phyloP scores from a whole-genome alignment of 2,888 invertebrate genomes.

The Plutella xylostella region DNA sequence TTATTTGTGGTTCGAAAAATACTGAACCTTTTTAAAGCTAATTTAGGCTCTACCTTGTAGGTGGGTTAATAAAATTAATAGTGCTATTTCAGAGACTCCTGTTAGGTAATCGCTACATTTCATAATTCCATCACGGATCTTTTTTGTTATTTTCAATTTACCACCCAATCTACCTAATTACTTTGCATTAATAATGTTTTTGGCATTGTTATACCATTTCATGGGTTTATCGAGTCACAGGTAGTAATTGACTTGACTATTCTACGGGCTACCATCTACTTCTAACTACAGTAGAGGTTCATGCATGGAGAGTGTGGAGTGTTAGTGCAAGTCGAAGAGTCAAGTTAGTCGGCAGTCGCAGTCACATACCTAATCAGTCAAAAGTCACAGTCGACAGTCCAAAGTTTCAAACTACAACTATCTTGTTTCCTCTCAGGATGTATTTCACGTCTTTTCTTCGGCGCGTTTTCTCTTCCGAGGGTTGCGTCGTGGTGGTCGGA shows the following conservation, averaged over 20 bases:
- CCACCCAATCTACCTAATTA: not conserved
- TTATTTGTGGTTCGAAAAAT: no score
- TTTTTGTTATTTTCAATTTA: not conserved
- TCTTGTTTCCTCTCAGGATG: constrained; percentile 61
- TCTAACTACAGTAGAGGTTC: constrained; percentile 4
- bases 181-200: no score
- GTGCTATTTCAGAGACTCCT: not conserved
- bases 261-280: not conserved
- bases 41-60: no score
- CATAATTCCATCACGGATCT: not conserved
- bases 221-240: no score
- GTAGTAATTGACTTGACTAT: not conserved
- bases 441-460: constrained; percentile 52
- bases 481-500: constrained; percentile 25
- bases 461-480: constrained; percentile 30
- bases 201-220: no score
- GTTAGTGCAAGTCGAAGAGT: constrained; percentile 4
- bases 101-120: not conserved
- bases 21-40: no score
- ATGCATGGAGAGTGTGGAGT: constrained; percentile 4
- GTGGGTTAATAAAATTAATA: no score
- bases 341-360: not conserved
- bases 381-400: constrained; percentile 28
- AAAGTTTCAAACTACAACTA: constrained; percentile 51
- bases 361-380: constrained; percentile 25